Evolutionary conservation across 2,113 vertebrate species (phyloP).

Genomic region (Podilymbus podiceps): DNA sequence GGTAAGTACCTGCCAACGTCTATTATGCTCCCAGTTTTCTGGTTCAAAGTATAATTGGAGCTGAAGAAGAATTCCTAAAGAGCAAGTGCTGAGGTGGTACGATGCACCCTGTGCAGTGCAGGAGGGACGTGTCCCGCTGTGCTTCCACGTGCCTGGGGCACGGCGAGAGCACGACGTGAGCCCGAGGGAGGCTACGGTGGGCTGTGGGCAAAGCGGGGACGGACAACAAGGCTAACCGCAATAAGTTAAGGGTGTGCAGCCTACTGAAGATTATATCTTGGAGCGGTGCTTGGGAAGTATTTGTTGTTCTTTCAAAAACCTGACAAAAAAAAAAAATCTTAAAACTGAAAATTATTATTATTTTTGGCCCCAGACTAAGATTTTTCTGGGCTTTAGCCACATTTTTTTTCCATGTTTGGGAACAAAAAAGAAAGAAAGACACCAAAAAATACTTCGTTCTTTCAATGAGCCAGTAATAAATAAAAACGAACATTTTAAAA

Average conservation of each 20-base stretch:
- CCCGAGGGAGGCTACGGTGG: not conserved
- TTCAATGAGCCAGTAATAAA: conserved; percentile 59
- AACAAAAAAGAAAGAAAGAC: conserved; percentile 15
- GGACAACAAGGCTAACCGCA: not conserved
- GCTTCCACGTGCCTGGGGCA: rapidly evolving
- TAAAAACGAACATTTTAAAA: conserved; percentile 13
- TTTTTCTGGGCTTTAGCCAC: conserved; percentile 46
- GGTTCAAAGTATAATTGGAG: not conserved
- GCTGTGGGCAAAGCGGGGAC: not conserved
- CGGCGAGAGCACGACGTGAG: not conserved
- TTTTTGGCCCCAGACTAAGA: conserved; percentile 22
- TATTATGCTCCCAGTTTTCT: not conserved
- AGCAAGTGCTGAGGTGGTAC: not conserved
- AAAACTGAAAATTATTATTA: conserved; percentile 60
- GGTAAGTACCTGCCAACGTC: not conserved
- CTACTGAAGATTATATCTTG: not conserved
- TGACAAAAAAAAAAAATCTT: conserved; percentile 35
- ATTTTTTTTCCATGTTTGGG: not conserved
- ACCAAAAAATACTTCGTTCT: conserved; percentile 49
- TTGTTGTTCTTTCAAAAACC: conserved; percentile 50
- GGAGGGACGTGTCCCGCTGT: not conserved
- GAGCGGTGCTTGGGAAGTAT: not conserved
- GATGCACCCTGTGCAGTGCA: rapidly evolving
- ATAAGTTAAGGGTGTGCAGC: not conserved
- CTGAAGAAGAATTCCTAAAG: not conserved